phyloP scores from a whole-genome alignment of 2,797 vertebrate species.

The Chanos chanos region DNA sequence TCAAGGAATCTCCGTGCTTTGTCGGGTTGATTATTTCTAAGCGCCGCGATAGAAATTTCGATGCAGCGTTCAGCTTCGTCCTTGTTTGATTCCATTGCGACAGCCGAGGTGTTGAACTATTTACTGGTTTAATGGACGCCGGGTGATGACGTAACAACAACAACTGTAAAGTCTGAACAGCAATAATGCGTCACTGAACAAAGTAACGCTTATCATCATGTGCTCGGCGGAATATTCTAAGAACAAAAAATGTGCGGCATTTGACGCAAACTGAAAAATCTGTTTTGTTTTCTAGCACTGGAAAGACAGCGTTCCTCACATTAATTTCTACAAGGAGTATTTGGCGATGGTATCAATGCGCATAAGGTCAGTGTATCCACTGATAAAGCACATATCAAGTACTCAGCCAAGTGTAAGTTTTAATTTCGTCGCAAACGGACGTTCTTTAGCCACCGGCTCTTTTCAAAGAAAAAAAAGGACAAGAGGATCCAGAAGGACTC shows the following conservation, averaged over 20 bases:
- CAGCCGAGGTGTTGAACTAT: constrained; percentile 79
- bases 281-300: too few relatives aligned
- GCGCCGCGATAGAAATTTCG: constrained; percentile 80
- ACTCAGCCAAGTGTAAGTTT: too few relatives aligned
- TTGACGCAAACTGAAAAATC: too few relatives aligned
- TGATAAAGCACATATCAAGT: too few relatives aligned
- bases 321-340: too few relatives aligned
- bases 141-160: constrained; percentile 54
- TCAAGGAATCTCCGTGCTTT: constrained; percentile 88
- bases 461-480: constrained; percentile 33
- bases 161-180: background rate
- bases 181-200: constrained; percentile 41
- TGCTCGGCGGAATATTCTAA: background rate
- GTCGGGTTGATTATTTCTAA: constrained; percentile 76
- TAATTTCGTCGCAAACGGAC: constrained; percentile 29
- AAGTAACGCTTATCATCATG: background rate
- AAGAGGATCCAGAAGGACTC: constrained; percentile 26
- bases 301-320: too few relatives aligned
- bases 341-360: too few relatives aligned
- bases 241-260: background rate
- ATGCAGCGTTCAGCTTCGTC: constrained; percentile 97
- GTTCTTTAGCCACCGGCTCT: background rate
- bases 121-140: constrained; percentile 64
- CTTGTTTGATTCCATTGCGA: constrained; percentile 98
- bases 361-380: too few relatives aligned